Base-by-base conservation (phyloP, 2,888 invertebrate genomes). In the Lycia hirtaria region DNA sequence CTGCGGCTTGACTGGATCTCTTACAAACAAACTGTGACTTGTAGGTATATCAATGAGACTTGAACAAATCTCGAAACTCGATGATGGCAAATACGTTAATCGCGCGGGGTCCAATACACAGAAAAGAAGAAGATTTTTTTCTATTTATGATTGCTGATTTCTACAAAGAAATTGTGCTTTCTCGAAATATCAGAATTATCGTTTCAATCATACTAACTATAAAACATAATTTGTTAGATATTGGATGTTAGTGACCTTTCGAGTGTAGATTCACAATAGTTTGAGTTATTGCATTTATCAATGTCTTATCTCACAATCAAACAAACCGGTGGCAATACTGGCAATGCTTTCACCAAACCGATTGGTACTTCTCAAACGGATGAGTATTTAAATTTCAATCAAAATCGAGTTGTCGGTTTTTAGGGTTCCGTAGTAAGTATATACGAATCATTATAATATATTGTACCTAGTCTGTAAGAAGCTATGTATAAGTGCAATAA, bases 321-420 rank as follows among this genome's bases (percentile, higher is more conserved):
- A 35, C 35, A 43, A 30, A 45, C 53, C 40, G 35, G 47, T 57
- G 32, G 43, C 45, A 40, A 38, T 51, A 51, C 61, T 57, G 32
- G 43, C 45, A 40, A 38, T 51, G 54, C 61, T 57, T 61, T 61
- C 57, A 28, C 61, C 15, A n/a, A 38, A 35, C 33, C 55, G 57
- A 61, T 55, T 52, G 55, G 43, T 54, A 48, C 50, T 41, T 33
- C 35, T 3, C 15, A 35, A 45, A 45, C 22, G 37, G 52, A 12
- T 4, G 26, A 50, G 6, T 26, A 17, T 38, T 26, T 59, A 47
- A 51, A 44, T 60, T 54, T 60, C 44, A 59, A 14, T 45, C 41
- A 15, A 15, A 57, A 55, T 55, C 54, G 10, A 28, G n/a, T n/a
- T n/a, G n/a, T n/a, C 26, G 15, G 35, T 26, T 33, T 35, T n/a